Conservation (phyloP, 2,113 vertebrate species). For the Pelmatolapia mariae region DNA sequence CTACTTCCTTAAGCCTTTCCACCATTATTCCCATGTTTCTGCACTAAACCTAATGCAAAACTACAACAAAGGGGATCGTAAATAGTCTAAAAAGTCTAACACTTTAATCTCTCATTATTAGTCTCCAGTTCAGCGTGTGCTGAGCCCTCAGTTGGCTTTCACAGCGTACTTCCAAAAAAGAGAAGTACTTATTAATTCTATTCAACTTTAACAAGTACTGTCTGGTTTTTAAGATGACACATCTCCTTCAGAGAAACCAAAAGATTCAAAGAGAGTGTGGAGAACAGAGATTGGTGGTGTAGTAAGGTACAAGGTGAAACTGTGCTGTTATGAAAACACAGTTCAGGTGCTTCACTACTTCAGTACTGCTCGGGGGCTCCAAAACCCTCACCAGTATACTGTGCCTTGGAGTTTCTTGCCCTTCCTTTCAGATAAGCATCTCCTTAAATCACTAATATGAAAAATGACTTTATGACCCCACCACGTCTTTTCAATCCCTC, state of each 20-base stretch:
- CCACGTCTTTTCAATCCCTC: neutral
- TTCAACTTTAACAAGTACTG: neutral
- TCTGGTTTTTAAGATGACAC: neutral
- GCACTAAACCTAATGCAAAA: neutral
- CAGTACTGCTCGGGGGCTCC: neutral
- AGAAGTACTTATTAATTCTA: neutral
- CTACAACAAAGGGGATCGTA: neutral
- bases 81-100: neutral
- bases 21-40: constrained; percentile 17
- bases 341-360: neutral
- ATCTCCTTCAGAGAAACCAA: neutral
- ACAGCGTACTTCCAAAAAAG: neutral
- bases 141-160: neutral
- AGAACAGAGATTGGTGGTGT: neutral
- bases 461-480: constrained; percentile 43
- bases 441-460: constrained; percentile 53
- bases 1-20: constrained; percentile 27
- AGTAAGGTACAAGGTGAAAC: neutral
- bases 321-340: constrained; percentile 23
- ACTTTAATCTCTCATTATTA: neutral
- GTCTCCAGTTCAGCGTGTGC: neutral
- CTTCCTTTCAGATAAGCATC: constrained; percentile 50
- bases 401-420: neutral
- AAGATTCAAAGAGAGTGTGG: neutral
- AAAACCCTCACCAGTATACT: neutral